These are phyloP conservation scores for Podiceps cristatus DNA, from an alignment of 2,113 vertebrate species.

Conservation along the genomic window DNA sequence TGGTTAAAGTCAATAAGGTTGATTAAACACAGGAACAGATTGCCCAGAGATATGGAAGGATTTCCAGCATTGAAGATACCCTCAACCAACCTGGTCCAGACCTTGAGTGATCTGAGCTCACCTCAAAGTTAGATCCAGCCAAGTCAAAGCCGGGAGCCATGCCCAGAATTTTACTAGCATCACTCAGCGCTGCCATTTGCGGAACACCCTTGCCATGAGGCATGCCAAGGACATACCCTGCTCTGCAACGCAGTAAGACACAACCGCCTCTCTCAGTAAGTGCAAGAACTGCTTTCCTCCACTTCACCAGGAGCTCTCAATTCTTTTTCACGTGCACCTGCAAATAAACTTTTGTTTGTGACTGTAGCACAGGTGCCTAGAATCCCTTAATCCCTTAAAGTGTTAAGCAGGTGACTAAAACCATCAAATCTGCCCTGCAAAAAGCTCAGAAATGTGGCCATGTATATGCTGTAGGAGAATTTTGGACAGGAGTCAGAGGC, in stretches of 20 bases:
- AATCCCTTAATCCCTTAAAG: neutral
- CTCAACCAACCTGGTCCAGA: neutral
- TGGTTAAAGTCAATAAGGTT: neutral
- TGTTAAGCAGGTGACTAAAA: neutral
- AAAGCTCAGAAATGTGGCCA: neutral
- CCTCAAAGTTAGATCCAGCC: neutral
- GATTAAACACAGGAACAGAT: neutral
- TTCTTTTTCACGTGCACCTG: neutral
- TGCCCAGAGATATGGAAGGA: neutral
- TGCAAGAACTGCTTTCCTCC: neutral
- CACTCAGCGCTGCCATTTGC: neutral
- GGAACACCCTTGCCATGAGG: neutral
- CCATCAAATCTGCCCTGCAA: neutral
- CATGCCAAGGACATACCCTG: rapidly evolving
- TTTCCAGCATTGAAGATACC: neutral
- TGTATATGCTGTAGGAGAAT: neutral
- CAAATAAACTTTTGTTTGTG: neutral
- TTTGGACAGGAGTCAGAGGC: neutral
- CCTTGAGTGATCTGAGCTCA: neutral
- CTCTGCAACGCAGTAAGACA: neutral
- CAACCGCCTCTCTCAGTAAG: neutral
- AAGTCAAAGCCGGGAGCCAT: neutral
- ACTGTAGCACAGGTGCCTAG: neutral
- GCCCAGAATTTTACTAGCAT: neutral
- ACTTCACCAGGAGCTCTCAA: neutral